phyloP scores from a whole-genome alignment of 2,113 vertebrate genomes.

The Sturnira hondurensis region DNA sequence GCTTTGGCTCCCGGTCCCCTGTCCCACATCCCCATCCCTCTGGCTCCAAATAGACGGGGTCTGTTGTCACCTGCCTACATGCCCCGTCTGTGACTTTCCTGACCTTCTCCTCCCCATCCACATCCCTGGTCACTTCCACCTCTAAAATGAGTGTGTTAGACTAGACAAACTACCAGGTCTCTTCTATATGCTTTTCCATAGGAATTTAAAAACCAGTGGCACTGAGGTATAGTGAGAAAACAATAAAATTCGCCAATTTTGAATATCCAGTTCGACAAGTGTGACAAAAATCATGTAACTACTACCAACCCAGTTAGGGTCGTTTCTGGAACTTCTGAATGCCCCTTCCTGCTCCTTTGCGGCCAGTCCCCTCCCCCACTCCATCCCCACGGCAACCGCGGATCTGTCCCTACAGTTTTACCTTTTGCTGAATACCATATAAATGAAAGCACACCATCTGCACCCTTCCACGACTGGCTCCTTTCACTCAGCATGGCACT shows the following conservation, averaged over 20 bases:
- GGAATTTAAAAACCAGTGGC: neutral
- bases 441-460: neutral
- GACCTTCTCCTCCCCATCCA: neutral
- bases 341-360: neutral
- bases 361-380: neutral
- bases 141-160: neutral
- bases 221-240: neutral
- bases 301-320: neutral
- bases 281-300: neutral
- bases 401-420: neutral
- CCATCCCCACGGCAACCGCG: too few relatives aligned
- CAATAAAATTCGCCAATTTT: neutral
- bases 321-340: rapidly evolving
- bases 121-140: neutral
- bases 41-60: neutral
- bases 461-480: neutral
- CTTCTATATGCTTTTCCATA: neutral
- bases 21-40: neutral
- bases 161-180: neutral
- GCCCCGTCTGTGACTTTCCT: neutral
- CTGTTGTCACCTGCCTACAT: neutral
- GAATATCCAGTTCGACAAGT: neutral
- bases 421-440: neutral
- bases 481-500: neutral
- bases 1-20: neutral